phyloP scores from a whole-genome alignment of 2,888 invertebrate genomes.

The Mimumesa dahlbomi region DNA sequence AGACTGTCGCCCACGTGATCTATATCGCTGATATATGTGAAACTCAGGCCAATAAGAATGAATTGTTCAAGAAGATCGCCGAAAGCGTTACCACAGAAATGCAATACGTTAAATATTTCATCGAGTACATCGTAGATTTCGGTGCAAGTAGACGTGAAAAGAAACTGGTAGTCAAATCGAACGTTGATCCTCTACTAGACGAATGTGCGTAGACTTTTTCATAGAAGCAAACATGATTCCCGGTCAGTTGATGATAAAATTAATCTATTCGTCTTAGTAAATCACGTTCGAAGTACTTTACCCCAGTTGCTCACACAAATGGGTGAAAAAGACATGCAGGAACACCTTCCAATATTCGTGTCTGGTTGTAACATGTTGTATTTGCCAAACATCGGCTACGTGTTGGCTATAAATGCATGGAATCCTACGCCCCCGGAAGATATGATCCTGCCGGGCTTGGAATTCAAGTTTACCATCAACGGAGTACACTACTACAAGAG shows the following conservation, averaged over 20 bases:
- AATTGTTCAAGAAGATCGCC: constrained; percentile 73
- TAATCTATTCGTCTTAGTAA: constrained; percentile 81
- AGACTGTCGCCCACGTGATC: constrained; percentile 71
- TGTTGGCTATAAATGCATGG: constrained; percentile 88
- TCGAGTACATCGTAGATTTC: constrained; percentile 88
- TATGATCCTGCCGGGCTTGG: constrained; percentile 84
- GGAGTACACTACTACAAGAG: constrained; percentile 88
- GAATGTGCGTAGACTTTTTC: constrained; percentile 81
- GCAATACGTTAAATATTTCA: constrained; percentile 85
- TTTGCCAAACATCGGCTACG: constrained; percentile 89
- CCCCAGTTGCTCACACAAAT: constrained; percentile 88
- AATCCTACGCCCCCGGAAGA: constrained; percentile 80
- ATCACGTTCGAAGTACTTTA: constrained; percentile 86
- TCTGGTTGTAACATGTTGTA: constrained; percentile 86
- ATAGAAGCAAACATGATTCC: neutral
- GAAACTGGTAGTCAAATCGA: constrained; percentile 88
- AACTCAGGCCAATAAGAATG: constrained; percentile 39
- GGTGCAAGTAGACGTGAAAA: constrained; percentile 83
- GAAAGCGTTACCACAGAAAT: constrained; percentile 80
- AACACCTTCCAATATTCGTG: constrained; percentile 85
- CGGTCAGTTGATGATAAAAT: neutral
- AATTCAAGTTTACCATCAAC: constrained; percentile 87
- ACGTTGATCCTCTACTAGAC: constrained; percentile 89
- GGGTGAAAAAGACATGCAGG: constrained; percentile 85
- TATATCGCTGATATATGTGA: constrained; percentile 70